Evolutionary conservation across 2,888 invertebrate species (phyloP), one percentile per base, ranked within the genome.

Genomic region (Belgica antarctica): DNA sequence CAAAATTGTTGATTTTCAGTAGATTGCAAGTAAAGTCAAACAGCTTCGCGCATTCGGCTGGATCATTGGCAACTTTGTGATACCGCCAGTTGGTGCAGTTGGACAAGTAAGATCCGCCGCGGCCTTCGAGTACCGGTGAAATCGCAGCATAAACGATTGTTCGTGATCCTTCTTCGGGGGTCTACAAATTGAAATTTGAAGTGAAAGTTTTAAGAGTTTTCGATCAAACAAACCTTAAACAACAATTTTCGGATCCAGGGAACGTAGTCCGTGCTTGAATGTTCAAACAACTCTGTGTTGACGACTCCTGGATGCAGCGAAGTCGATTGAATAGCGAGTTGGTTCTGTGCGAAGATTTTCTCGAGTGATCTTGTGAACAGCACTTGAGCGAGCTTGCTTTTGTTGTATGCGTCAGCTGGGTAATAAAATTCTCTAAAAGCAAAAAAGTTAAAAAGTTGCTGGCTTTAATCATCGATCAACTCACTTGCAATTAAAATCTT

Each of bases 241-340:
- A 92, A 79, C 0, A 86, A 73, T 71, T 82, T 83, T 74, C 87
- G 84, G 0, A 87, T 75, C 81, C 85, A 85, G 7, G 87, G 87
- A 52, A 86, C 83, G 0, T 85, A 75, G 71, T 82, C 86, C 72
- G 85, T 86, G 73, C 83, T 80, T 1, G 90, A 87, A 63, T 87
- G 84, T 72, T 88, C 82, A 76, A 94, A 94, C 27, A 94, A 80
- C 73, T 91, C 91, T 0, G 94, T 94, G 77, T 89, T 84, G 0
- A 94, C 91, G 66, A 95, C 84, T 34, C 95, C 95, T 0, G 96
- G 95, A 81, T 96, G 95, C 1, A 93, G 88, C 0, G 90, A 83
- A 75, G 87, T 87, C 1, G 85, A 83, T 76, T 86, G 86, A 0
- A 93, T 86, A 57, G 82, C 80, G 22, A 77, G 77, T 12, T 82